Conservation (phyloP, 1,140 invertebrate genomes). For the Pomacea maculata region DNA sequence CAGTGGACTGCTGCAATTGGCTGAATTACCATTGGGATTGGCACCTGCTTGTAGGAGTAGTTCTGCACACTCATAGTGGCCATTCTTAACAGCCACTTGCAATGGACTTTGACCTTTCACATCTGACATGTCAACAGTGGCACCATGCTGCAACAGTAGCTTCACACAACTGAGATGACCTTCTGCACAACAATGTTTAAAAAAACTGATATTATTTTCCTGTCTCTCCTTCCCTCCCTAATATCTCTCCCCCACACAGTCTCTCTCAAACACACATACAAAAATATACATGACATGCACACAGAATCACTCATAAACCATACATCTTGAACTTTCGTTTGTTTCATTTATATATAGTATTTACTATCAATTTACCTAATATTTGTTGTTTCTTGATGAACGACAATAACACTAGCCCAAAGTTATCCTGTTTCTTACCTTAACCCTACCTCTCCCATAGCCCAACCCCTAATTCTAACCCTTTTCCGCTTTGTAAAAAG, state of each 20-base stretch:
- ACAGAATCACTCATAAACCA: background rate
- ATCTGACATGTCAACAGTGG: conserved; percentile 44
- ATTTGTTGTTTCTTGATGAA: too few relatives aligned
- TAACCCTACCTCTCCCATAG: too few relatives aligned
- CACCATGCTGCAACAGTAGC: conserved; percentile 39
- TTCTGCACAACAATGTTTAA: conserved; percentile 31
- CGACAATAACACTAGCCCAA: too few relatives aligned
- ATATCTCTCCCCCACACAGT: background rate
- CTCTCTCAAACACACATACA: background rate
- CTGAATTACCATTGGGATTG: conserved; percentile 35
- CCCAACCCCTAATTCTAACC: background rate
- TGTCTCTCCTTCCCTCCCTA: background rate
- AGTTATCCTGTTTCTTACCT: too few relatives aligned
- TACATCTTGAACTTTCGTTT: too few relatives aligned
- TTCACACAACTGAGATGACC: conserved; percentile 46
- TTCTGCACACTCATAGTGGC: conserved; percentile 27
- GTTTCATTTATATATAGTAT: too few relatives aligned
- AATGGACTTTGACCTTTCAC: conserved; percentile 58
- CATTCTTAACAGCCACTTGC: conserved; percentile 53
- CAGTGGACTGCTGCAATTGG: conserved; percentile 32
- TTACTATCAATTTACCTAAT: too few relatives aligned
- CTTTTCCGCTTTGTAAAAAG: too few relatives aligned
- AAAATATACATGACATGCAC: background rate
- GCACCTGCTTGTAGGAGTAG: conserved; percentile 35
- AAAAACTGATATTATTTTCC: background rate